A percentile compares a stretch with the other conserved stretches of the same genome.
Conservation (phyloP, 2,888 invertebrate species). For the Ditula angustiorana region DNA sequence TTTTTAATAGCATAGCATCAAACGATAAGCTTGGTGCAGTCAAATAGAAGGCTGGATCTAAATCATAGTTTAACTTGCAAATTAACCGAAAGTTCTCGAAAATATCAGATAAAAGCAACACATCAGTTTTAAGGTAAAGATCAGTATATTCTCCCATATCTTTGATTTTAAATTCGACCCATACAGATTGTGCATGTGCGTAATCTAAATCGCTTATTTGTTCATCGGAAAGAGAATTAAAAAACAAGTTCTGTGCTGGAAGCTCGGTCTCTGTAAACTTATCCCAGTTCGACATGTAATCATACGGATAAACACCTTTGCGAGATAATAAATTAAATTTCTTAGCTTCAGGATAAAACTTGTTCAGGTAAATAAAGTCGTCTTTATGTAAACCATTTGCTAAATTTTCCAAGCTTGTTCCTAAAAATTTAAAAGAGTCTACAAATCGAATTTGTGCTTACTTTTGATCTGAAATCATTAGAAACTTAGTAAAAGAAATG, state of each 20-base stretch:
- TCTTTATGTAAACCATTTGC: background rate
- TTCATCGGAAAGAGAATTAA: background rate
- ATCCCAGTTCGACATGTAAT: conserved; percentile 17
- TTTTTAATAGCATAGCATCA: no score
- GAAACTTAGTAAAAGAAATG: no score
- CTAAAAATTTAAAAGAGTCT: conserved; percentile 12
- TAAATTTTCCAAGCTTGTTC: background rate
- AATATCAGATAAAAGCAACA: no score
- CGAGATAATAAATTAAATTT: conserved; percentile 33
- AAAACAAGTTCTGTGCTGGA: conserved; percentile 1
- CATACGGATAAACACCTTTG: conserved; percentile 36
- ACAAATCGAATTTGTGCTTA: background rate
- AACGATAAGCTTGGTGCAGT: no score
- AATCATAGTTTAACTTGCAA: no score
- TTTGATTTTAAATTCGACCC: background rate
- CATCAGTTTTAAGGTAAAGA: background rate
- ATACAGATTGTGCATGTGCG: background rate
- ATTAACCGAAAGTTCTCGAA: no score
- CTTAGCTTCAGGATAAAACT: background rate
- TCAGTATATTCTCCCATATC: background rate
- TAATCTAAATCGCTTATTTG: background rate
- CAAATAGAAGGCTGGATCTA: no score
- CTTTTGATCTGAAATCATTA: no score
- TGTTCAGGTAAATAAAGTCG: conserved; percentile 7
- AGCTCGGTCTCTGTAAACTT: conserved; percentile 19